Evolutionary conservation across 2,888 invertebrate genomes (phyloP).

Genomic region (Endomychus coccineus): DNA sequence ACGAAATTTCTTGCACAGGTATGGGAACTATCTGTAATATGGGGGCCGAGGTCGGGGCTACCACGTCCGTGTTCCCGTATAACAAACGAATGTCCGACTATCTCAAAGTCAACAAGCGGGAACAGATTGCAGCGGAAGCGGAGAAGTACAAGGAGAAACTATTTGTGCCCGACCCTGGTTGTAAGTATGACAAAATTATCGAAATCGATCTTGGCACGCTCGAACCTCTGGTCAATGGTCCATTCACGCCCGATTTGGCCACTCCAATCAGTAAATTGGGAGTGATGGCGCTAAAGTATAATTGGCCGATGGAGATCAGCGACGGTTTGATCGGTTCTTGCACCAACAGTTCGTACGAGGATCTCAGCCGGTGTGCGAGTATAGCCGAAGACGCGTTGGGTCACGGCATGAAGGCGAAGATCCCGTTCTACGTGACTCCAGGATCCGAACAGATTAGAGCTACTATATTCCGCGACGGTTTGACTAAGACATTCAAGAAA

Average conservation of each 20-base stretch:
- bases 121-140: conserved; percentile 60
- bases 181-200: conserved; percentile 77
- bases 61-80: conserved; percentile 93
- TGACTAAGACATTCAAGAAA: conserved; percentile 68
- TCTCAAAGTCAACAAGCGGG: conserved; percentile 70
- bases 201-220: conserved; percentile 81
- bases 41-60: conserved; percentile 97
- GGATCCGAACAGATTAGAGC: conserved; percentile 94
- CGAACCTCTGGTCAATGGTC: conserved; percentile 94
- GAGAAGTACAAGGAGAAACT: conserved; percentile 57
- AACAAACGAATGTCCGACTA: conserved; percentile 87
- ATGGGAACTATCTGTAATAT: conserved; percentile 98
- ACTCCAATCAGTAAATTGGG: conserved; percentile 86
- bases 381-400: conserved; percentile 77
- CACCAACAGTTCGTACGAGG: conserved; percentile 95
- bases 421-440: conserved; percentile 90
- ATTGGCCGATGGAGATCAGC: conserved; percentile 85
- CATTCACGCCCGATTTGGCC: conserved; percentile 93
- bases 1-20: conserved; percentile 94
- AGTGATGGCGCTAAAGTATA: conserved; percentile 69
- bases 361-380: conserved; percentile 91
- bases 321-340: conserved; percentile 92
- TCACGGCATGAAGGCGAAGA: conserved; percentile 83
- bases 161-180: conserved; percentile 67
- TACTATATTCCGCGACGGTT: conserved; percentile 91